phyloP scores from a whole-genome alignment of 1,140 invertebrate species.

The Drosophila sproati region DNA sequence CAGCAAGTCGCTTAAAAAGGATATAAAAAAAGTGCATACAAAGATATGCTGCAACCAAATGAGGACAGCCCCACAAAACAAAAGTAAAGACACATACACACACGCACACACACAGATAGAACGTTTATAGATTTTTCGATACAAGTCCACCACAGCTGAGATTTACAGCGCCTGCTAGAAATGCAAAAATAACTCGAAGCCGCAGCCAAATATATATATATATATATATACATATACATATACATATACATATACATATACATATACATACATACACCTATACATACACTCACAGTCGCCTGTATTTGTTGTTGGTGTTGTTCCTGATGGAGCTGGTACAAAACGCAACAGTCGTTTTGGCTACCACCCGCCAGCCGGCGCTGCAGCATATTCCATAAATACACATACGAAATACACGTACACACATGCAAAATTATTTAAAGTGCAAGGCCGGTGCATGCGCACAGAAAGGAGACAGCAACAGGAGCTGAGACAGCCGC shows the following conservation, averaged over 20 bases:
- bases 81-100: conserved; percentile 9
- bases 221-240: conserved; percentile 1
- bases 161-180: conserved; percentile 45
- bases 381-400: conserved; percentile 29
- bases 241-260: conserved; percentile 31
- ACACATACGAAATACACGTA: conserved; percentile 3
- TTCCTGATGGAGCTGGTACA: conserved; percentile 39
- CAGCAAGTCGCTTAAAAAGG: conserved; percentile 68
- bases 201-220: conserved; percentile 59
- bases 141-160: conserved; percentile 53
- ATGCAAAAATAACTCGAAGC: conserved; percentile 71
- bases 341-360: conserved; percentile 69
- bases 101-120: neutral
- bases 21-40: conserved; percentile 46
- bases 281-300: neutral
- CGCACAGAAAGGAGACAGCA: conserved; percentile 72
- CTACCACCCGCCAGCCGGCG: conserved; percentile 46
- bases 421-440: conserved; percentile 50
- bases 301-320: conserved; percentile 8
- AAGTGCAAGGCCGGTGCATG: conserved; percentile 67
- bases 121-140: conserved; percentile 72
- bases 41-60: conserved; percentile 49
- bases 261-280: neutral
- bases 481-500: conserved; percentile 44
- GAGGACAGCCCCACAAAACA: conserved; percentile 64